phyloP scores from a whole-genome alignment of 2,888 invertebrate species.

The Lymantria dispar region DNA sequence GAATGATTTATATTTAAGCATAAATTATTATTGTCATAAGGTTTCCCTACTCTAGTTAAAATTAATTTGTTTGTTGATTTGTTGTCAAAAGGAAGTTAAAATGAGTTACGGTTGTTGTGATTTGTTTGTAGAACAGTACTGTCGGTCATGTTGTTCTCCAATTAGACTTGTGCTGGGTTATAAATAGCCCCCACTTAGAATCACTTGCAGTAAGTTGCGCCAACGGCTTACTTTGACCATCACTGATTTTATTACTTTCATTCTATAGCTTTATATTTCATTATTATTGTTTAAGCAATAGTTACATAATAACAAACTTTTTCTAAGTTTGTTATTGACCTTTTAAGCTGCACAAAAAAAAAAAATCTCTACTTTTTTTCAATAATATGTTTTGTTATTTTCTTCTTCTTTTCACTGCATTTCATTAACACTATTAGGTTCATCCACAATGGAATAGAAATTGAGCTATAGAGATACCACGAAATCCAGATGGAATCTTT shows the following conservation, averaged over 20 bases:
- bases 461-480: no score
- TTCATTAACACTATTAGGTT: no score
- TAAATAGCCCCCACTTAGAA: slow-evolving; percentile 70
- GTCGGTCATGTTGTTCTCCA: slow-evolving; percentile 59
- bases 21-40: not conserved
- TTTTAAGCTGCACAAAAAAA: no score
- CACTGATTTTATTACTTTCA: slow-evolving; percentile 11
- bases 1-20: not conserved
- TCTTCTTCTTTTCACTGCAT: no score
- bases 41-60: not conserved
- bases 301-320: no score
- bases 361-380: no score
- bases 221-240: slow-evolving; percentile 34
- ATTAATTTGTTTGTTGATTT: not conserved
- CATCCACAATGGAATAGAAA: no score
- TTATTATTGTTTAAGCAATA: no score
- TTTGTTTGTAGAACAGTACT: slow-evolving; percentile 54
- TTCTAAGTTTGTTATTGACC: no score
- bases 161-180: slow-evolving; percentile 62
- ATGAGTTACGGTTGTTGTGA: slow-evolving; percentile 38
- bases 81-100: slow-evolving; percentile 11
- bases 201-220: slow-evolving; percentile 58
- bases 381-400: no score
- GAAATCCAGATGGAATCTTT: no score
- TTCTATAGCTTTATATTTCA: not conserved